These are phyloP conservation scores for Pyrrhura leucotis DNA, from an alignment of 2,797 vertebrate genomes.

Conservation along the genomic window DNA sequence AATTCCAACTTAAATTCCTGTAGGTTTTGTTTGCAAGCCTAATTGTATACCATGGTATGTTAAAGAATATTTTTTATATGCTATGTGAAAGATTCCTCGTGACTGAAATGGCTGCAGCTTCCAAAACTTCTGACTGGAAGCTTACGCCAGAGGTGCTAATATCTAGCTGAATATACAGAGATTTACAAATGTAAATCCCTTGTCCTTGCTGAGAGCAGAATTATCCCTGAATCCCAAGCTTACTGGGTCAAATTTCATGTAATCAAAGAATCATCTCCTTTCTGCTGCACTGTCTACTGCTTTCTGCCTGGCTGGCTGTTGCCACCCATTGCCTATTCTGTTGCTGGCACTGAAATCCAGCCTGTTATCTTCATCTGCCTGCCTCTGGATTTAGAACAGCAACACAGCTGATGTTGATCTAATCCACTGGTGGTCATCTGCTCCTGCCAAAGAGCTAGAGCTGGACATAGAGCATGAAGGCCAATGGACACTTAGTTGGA, in stretches of 20 bases:
- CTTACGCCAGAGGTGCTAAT: background rate
- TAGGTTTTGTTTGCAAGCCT: background rate
- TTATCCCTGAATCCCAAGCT: background rate
- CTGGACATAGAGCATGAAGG: background rate
- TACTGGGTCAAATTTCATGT: background rate
- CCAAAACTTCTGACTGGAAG: background rate
- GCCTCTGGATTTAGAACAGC: background rate
- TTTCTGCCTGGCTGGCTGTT: background rate
- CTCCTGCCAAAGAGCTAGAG: background rate
- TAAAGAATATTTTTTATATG: background rate
- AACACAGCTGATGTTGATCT: background rate
- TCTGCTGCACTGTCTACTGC: background rate
- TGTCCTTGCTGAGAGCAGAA: background rate
- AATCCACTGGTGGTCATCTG: background rate
- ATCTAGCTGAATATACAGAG: background rate
- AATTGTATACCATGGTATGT: background rate
- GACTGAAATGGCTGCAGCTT: background rate
- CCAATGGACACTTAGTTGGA: background rate
- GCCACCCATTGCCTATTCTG: background rate
- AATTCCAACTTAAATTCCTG: background rate
- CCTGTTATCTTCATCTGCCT: background rate
- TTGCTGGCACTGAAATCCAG: background rate
- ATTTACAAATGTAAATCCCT: background rate
- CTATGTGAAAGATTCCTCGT: background rate
- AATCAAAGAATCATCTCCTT: background rate